Evolutionary conservation across 1,140 invertebrate species (phyloP), one percentile per base, ranked within the genome.

Genomic region (Drosophila nebulosa): DNA sequence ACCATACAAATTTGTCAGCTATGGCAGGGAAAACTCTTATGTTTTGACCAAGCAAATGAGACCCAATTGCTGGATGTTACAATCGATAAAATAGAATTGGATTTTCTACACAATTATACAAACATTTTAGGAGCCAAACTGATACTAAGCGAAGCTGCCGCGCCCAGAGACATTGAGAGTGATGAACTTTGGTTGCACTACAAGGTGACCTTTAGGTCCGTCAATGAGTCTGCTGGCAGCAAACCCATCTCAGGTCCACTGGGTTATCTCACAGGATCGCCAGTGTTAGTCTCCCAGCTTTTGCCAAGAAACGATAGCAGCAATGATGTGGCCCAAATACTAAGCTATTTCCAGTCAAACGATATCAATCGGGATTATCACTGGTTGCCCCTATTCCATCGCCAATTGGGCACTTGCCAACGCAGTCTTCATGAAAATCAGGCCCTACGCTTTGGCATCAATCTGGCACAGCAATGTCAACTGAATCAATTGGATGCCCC

Each of bases 201-300:
- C 24, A 52, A 55, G 9, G 39, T 79, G 0, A 21, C 2, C 10
- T 83, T 68, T 21, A 56, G 65, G 14, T 10, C 66, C 1, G 3
- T 16, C 1, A 59, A 68, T 5, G 52, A 63, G 5, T 26, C 21
- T 0, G 1, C n/a, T n/a, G n/a, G n/a, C 6, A 7, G 14, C 22
- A 76, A 62, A 18, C 64, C 83, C 32, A 73, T 60, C 7, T 90
- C 89, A 0, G 86, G 90, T 4, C 69, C 89, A 46, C 62, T 91
- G 18, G 90, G 90, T 3, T 91, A 91, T 61, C 35, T 74, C 2
- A 51, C 22, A 2, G 80, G 89, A 4, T 61, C 76, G 0, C 90
- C 90, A 0, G 1, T 91, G 1, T 67, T 91, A 9, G 10, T 89
- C 4, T 58, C 77, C 1, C 66, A 26, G 24, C 58, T 74, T 22